Evolutionary conservation across 2,797 vertebrate species (phyloP).

Genomic region (Harpagifer antarcticus): DNA sequence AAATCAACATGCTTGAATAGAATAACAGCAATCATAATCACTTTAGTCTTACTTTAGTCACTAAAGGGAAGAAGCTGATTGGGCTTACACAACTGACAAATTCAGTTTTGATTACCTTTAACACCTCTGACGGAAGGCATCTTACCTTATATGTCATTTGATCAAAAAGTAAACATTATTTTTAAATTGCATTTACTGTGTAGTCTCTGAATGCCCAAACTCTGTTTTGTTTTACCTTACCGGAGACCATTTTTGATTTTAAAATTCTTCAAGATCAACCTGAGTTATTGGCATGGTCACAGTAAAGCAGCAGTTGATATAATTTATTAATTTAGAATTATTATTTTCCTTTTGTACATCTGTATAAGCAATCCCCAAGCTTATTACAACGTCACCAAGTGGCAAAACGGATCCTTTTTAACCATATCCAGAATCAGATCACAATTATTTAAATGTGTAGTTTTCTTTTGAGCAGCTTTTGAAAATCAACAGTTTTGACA

Average conservation of each 20-base stretch:
- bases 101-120: background rate
- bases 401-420: constrained; percentile 24
- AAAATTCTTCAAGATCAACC: constrained; percentile 26
- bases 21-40: background rate
- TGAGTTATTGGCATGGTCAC: constrained; percentile 28
- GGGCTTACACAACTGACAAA: background rate
- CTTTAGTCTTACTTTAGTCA: background rate
- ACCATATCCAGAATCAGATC: background rate
- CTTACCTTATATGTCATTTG: background rate
- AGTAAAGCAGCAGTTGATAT: constrained; percentile 41
- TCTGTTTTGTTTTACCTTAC: background rate
- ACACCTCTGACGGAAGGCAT: background rate
- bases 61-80: background rate
- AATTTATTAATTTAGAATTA: constrained; percentile 59
- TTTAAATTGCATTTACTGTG: background rate
- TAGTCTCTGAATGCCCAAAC: background rate
- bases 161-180: background rate
- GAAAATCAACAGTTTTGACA: background rate
- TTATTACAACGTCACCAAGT: constrained; percentile 48
- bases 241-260: constrained; percentile 2
- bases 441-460: background rate
- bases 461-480: background rate
- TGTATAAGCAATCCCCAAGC: constrained; percentile 23
- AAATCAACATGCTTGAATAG: background rate
- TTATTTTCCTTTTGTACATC: constrained; percentile 44